Evolutionary conservation across 2,888 invertebrate species (phyloP), one percentile per base, ranked within the genome.

Genomic region (Apamea monoglypha): DNA sequence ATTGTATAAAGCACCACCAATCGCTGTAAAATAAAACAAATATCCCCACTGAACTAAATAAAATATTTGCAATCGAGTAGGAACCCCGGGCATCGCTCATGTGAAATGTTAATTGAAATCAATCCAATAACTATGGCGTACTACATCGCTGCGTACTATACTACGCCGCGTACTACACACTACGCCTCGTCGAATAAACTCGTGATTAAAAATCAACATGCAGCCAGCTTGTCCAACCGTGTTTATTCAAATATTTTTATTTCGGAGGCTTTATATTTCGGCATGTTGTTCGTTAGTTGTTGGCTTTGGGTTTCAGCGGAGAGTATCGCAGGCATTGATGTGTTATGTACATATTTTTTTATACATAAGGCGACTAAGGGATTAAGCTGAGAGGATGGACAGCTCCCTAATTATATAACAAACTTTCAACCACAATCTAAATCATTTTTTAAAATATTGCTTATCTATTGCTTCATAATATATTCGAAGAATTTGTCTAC

Each of bases 171-270:
- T 59, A 59, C 10, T 47, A 29, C n/a, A 21, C 18, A 50, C n/a
- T 21, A 53, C 74, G 74, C 79, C 6, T 66, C 66, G 18, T n/a
- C 21, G n/a, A 63, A 74, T 80, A 63, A 80, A 71, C 61, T 74
- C 7, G 66, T 71, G 32, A 83, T 85, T 83, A 44, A 81, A 74
- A 73, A 80, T 84, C 84, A 80, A 84, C 80, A 78, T 16, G 78
- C 78, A 82, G 21, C 25, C 14, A 16, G 64, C 36, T 83, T 78
- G 66, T 25, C 36, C 21, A 77, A 29, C 18, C 59, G 53, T 78
- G 29, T 83, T 83, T 84, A 78, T 53, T 70, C 29, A 61, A 78
- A 83, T 56, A 76, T 67, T 83, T 82, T 83, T 77, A 59, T 67
- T 53, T 80, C 7, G 10, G 1, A 50, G 1, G 32, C 32, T 67